These are phyloP conservation scores for Parauchenoglanis ngamensis DNA, from an alignment of 2,797 vertebrate species.

Conservation along the genomic window DNA sequence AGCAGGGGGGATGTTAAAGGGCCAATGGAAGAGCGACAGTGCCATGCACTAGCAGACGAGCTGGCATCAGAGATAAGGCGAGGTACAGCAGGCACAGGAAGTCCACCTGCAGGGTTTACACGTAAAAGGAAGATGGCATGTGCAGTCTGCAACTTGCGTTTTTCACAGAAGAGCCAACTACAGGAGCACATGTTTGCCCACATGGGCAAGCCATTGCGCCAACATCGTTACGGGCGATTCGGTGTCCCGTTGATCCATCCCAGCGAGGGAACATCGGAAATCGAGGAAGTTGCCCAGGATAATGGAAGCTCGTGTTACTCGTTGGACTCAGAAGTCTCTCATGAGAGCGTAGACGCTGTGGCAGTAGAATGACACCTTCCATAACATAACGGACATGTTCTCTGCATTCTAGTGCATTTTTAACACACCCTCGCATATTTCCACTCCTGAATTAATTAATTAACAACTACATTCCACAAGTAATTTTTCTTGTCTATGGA, in stretches of 20 bases:
- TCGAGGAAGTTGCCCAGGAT: slow-evolving; percentile 80
- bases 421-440: slow-evolving; percentile 21
- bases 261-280: slow-evolving; percentile 71
- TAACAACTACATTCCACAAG: neutral
- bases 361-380: slow-evolving; percentile 75
- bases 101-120: slow-evolving; percentile 72
- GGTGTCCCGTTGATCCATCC: slow-evolving; percentile 79
- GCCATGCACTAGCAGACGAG: slow-evolving; percentile 81
- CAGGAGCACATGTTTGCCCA: slow-evolving; percentile 95
- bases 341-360: slow-evolving; percentile 84
- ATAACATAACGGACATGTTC: neutral
- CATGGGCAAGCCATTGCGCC: slow-evolving; percentile 83
- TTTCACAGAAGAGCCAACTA: slow-evolving; percentile 87
- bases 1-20: slow-evolving; percentile 66
- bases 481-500: neutral
- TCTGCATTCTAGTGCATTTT: neutral
- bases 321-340: slow-evolving; percentile 85
- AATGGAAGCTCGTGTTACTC: slow-evolving; percentile 86
- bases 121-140: slow-evolving; percentile 91
- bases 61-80: slow-evolving; percentile 71
- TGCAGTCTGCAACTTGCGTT: slow-evolving; percentile 85
- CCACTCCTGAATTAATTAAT: neutral
- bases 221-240: slow-evolving; percentile 82
- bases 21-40: slow-evolving; percentile 78
- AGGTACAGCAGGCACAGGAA: slow-evolving; percentile 47